Conservation (phyloP, 2,888 invertebrate species). For the Thyatira batis region DNA sequence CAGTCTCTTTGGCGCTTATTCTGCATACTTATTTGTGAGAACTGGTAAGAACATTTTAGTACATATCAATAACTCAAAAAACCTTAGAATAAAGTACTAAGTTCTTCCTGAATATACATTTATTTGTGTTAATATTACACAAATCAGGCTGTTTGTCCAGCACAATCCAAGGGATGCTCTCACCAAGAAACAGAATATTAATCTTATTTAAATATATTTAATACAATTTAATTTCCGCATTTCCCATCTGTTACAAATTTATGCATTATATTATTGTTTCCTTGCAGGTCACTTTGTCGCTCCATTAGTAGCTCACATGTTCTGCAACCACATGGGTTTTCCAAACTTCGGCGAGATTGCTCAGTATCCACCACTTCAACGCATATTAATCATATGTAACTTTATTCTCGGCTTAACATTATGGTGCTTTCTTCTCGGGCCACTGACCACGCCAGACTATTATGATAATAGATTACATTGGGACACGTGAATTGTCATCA, state of each 20-base stretch:
- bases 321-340: slow-evolving; percentile 98
- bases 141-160: no score
- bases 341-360: slow-evolving; percentile 88
- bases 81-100: no score
- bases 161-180: no score
- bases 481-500: slow-evolving; percentile 51
- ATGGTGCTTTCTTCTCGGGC: slow-evolving; percentile 90
- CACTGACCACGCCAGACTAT: slow-evolving; percentile 87
- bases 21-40: slow-evolving; percentile 93
- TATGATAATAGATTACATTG: slow-evolving; percentile 84
- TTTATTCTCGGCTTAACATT: slow-evolving; percentile 89
- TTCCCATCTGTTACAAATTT: not conserved
- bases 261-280: slow-evolving; percentile 4
- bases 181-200: no score
- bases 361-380: slow-evolving; percentile 71
- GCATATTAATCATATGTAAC: slow-evolving; percentile 83
- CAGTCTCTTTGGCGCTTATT: slow-evolving; percentile 96
- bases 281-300: slow-evolving; percentile 92
- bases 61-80: no score
- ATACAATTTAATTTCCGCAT: no score
- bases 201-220: no score
- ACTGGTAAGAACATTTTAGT: slow-evolving; percentile 90
- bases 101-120: no score
- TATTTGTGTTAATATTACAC: no score
- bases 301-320: slow-evolving; percentile 94